phyloP scores from a whole-genome alignment of 2,113 vertebrate species.

The Pavo muticus region DNA sequence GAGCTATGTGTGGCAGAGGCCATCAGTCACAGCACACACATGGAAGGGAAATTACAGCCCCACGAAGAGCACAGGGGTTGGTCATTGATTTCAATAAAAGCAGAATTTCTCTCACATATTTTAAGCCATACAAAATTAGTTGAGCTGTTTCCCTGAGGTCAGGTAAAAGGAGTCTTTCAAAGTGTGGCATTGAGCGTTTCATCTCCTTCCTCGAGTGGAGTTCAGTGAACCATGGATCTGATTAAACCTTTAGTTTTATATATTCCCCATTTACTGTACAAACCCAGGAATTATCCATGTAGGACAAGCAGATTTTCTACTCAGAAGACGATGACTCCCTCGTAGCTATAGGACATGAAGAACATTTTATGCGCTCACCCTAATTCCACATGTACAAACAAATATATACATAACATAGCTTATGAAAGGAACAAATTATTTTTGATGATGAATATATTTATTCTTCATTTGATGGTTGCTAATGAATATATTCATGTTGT shows the following conservation, averaged over 20 bases:
- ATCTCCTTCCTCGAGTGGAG: not conserved
- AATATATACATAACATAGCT: not conserved
- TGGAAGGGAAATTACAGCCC: not conserved
- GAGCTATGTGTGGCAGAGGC: not conserved
- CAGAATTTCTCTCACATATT: not conserved
- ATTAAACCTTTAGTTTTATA: not conserved
- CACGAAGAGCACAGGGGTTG: not conserved
- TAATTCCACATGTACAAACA: not conserved
- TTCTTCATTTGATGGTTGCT: not conserved
- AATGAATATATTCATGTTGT: conserved; percentile 5
- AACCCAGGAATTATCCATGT: not conserved
- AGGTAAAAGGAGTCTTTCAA: not conserved
- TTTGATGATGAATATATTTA: not conserved
- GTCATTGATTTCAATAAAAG: not conserved
- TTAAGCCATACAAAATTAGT: not conserved
- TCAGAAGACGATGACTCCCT: not conserved
- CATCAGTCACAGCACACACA: not conserved
- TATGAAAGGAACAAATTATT: not conserved
- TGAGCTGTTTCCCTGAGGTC: not conserved
- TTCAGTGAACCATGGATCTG: not conserved
- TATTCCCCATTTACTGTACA: not conserved
- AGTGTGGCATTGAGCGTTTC: not conserved
- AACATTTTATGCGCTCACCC: not conserved
- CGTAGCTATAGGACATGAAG: not conserved
- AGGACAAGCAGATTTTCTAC: not conserved